Base-by-base conservation (phyloP, 2,888 invertebrate genomes). In the Coleophora flavipennella region DNA sequence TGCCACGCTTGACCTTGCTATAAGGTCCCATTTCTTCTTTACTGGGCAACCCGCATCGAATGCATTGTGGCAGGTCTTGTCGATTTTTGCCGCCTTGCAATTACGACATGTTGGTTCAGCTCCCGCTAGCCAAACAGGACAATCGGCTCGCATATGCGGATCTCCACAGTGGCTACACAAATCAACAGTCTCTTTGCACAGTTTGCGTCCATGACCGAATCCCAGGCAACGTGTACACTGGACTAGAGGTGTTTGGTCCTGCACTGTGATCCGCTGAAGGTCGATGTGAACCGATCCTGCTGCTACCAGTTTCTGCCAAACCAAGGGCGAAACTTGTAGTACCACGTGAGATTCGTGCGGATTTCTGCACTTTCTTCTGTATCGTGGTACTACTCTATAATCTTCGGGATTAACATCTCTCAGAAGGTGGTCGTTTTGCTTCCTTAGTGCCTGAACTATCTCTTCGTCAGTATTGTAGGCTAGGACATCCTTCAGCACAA, bases 241-340 rank as follows among this genome's bases (percentile, higher is more conserved):
- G 0, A 51, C 40, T 0, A 50, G 38, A 0, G 51, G 51, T 0
- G 50, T 45, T 8, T 50, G 49, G 40, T 51, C 51, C 2, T 10
- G 13, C 0, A 45, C 38, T 8, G 32, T 13, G 10, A 38, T 40
- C 8, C 44, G 31, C n/a, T 51, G 46, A 0, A 53, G 37, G n/a
- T 48, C 52, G 2, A 56, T 40, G 36, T 48, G 40, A 0, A 51
- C 26, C 2, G 35, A 36, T 4, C 42, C 51, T 1, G 41, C 44
- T 1, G 35, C 35, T 6, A 31, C 27, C 14, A 39, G 0, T 0
- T 20, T 2, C 12, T 32, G 29, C 48, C 48, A 48, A 1, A 48
- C 10, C 1, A 2, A 9, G 1, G 48, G 45, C 8, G 48, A 42
- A 1, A 44, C 44, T 2, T 7, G 10, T 2, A 36, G 8, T 3